Evolutionary conservation across 2,888 invertebrate species (phyloP), one percentile per base, ranked within the genome.

Genomic region (Pterostichus madidus): DNA sequence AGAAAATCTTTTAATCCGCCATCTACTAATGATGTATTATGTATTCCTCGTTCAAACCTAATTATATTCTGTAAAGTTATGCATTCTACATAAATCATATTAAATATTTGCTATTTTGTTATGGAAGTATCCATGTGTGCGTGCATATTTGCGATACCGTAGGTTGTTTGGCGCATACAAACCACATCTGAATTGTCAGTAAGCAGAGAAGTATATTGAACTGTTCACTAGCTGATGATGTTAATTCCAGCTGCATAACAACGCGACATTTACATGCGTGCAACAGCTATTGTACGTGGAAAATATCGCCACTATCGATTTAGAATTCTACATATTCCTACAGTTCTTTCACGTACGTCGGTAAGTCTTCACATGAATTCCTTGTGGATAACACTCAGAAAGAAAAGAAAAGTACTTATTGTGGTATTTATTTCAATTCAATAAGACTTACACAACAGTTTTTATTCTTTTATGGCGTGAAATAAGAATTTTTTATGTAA

Each of bases 241-340:
- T 39, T 71, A 71, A 71, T 71, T 71, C 68, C 44, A 44, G 10
- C 44, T 71, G 39, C 68, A 44, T 44, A 71, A 44, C 44, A 71
- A 11, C 44, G 13, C n/a, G 52, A n/a, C 44, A 71, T 71, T 71
- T 71, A 71, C 68, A 71, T 71, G 68, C 68, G 17, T 11, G 15
- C 17, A 32, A 13, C 24, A 52, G 52, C 13, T 52, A 6, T 71
- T 71, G 68, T 11, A 59, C 31, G 11, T 44, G 24, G 24, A 24
- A 24, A 24, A 24, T 24, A 24, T 24, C 24, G 24, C 24, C 24
- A 24, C 24, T 24, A 71, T 71, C 13, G 68, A 71, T 71, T 71
- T 13, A 13, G 17, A 17, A 71, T 44, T 68, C 39, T 39, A 61
- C 64, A 68, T 68, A 39, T 35, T 71, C 11, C 11, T 39, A 44